phyloP scores from a whole-genome alignment of 2,888 invertebrate species.

The Habrosyne pyritoides region DNA sequence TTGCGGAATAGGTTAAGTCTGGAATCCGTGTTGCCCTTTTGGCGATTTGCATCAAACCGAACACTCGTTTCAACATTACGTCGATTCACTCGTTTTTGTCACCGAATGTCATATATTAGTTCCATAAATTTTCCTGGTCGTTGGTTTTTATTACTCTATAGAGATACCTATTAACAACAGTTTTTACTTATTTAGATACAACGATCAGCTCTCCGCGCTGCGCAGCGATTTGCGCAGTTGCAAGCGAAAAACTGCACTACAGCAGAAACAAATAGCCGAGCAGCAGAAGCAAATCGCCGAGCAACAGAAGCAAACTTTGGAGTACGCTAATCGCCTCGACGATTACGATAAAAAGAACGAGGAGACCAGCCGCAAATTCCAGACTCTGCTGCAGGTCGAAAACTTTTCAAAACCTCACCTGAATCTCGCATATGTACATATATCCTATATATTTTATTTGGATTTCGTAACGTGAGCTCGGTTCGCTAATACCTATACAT shows the following conservation, averaged over 20 bases:
- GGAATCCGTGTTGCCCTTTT: no score
- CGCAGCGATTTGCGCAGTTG: conserved; percentile 91
- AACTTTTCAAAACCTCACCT: conserved; percentile 7
- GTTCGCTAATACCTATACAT: no score
- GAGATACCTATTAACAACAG: neutral
- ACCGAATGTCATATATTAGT: neutral
- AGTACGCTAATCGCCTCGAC: conserved; percentile 93
- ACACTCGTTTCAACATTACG: no score
- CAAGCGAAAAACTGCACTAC: conserved; percentile 92
- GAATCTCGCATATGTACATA: conserved; percentile 3
- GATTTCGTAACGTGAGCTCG: neutral
- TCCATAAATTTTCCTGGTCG: neutral
- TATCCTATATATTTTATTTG: neutral
- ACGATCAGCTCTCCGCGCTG: conserved; percentile 90
- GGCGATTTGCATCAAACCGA: no score
- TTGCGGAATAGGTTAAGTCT: no score
- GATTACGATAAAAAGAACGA: conserved; percentile 96
- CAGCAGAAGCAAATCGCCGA: conserved; percentile 89
- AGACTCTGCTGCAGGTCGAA: conserved; percentile 90
- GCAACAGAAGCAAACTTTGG: conserved; percentile 89
- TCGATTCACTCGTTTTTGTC: no score
- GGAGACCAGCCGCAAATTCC: conserved; percentile 94
- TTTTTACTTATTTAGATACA: conserved; percentile 82
- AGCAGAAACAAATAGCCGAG: conserved; percentile 92
- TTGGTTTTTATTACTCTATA: neutral